phyloP scores from a whole-genome alignment of 2,888 invertebrate species.

The Oscheius sp. region DNA sequence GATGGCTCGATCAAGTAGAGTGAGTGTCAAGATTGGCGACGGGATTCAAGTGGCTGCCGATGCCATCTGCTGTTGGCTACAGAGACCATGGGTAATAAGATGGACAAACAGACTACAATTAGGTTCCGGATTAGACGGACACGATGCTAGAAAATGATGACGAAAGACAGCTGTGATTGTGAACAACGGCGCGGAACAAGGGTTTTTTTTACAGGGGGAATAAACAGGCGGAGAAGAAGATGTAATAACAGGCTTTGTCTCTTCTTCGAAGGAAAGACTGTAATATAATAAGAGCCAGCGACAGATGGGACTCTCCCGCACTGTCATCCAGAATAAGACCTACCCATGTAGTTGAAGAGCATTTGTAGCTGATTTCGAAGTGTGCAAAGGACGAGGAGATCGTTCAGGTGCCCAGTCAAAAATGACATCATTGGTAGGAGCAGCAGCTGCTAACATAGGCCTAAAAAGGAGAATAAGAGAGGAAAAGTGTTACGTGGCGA shows the following conservation, averaged over 20 bases:
- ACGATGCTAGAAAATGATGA: no score
- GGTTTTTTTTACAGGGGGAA: no score
- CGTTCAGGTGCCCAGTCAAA: constrained; percentile 18
- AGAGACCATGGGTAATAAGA: constrained; percentile 6
- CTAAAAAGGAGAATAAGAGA: constrained; percentile 1
- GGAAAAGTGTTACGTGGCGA: constrained; percentile 14
- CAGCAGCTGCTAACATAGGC: constrained; percentile 14
- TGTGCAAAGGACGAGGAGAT: constrained; percentile 25
- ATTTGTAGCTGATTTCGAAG: constrained; percentile 27
- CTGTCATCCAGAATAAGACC: no score
- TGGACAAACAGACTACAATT: constrained; percentile 17
- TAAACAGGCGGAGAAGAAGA: no score
- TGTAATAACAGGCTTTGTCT: no score
- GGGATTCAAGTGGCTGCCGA: not conserved
- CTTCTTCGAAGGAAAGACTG: no score
- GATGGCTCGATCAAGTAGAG: not conserved
- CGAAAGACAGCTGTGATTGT: no score
- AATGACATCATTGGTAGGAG: constrained; percentile 20
- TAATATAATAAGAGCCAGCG: no score
- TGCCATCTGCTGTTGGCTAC: constrained; percentile 6
- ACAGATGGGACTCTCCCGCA: no score
- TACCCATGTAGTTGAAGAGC: constrained; percentile 18
- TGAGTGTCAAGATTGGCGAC: constrained; percentile 10
- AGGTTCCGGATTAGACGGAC: constrained; percentile 12
- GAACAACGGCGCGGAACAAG: no score